phyloP scores from a whole-genome alignment of 2,113 vertebrate species.

The Anthoscopus minutus region DNA sequence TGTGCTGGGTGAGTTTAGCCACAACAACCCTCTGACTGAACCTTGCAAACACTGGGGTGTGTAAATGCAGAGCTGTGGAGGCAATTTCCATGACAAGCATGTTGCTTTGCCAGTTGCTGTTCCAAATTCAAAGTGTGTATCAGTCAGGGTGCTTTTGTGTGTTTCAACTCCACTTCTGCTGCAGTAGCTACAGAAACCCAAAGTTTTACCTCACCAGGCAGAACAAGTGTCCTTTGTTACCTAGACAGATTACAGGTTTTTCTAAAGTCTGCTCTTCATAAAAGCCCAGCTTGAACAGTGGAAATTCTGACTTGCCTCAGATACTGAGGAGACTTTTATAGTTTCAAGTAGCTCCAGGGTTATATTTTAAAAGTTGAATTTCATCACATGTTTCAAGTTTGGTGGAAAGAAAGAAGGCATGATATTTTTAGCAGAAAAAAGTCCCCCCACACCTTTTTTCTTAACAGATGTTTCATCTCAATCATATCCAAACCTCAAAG shows the following conservation, averaged over 20 bases:
- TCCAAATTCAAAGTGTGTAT: constrained; percentile 41
- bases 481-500: constrained; percentile 60
- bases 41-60: background rate
- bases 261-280: constrained; percentile 70
- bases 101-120: constrained; percentile 24
- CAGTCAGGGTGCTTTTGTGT: constrained; percentile 46
- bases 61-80: background rate
- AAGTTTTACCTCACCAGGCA: constrained; percentile 59
- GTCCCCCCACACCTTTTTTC: background rate
- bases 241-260: constrained; percentile 65
- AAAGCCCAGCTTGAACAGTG: constrained; percentile 69
- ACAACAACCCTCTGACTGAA: background rate
- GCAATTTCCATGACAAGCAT: background rate
- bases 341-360: constrained; percentile 73
- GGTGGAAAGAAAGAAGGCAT: background rate
- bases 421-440: constrained; percentile 67
- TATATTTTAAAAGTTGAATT: constrained; percentile 72
- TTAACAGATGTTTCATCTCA: constrained; percentile 68
- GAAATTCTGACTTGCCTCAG: constrained; percentile 73
- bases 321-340: constrained; percentile 69
- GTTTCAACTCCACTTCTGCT: constrained; percentile 52
- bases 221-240: constrained; percentile 70
- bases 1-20: background rate
- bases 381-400: constrained; percentile 70
- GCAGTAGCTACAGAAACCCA: constrained; percentile 52